Evolutionary conservation across 2,113 vertebrate genomes (phyloP).

Genomic region (Bambusicola thoracicus): DNA sequence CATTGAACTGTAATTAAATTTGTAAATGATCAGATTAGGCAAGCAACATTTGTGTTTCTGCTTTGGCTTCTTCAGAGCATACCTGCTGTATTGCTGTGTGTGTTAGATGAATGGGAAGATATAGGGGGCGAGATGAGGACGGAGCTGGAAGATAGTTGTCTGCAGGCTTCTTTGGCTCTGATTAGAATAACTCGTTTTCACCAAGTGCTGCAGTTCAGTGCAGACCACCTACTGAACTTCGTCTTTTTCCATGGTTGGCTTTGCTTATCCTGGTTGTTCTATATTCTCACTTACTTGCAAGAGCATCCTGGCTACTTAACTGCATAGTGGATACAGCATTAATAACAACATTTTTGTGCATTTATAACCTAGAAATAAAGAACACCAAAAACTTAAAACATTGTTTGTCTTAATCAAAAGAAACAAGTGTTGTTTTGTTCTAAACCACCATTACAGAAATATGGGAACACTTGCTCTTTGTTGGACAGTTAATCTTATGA

Average conservation of each 20-base stretch:
- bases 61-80: not conserved
- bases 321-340: rapidly evolving
- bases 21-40: not conserved
- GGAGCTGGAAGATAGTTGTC: not conserved
- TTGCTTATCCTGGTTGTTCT: not conserved
- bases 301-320: not conserved
- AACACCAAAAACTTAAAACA: not conserved
- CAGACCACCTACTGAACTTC: not conserved
- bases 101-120: not conserved
- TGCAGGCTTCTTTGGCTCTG: not conserved
- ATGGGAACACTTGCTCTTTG: not conserved
- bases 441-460: not conserved
- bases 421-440: not conserved
- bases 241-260: not conserved
- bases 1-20: not conserved
- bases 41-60: not conserved
- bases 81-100: rapidly evolving
- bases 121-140: not conserved
- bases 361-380: not conserved
- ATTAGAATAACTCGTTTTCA: not conserved
- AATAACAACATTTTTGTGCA: not conserved
- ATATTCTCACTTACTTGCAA: not conserved
- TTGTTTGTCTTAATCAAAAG: not conserved
- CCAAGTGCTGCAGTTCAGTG: not conserved
- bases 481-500: not conserved